Conservation (phyloP, 64 coral and sea anemone genomes). For the Catalaphyllia jardinei region DNA sequence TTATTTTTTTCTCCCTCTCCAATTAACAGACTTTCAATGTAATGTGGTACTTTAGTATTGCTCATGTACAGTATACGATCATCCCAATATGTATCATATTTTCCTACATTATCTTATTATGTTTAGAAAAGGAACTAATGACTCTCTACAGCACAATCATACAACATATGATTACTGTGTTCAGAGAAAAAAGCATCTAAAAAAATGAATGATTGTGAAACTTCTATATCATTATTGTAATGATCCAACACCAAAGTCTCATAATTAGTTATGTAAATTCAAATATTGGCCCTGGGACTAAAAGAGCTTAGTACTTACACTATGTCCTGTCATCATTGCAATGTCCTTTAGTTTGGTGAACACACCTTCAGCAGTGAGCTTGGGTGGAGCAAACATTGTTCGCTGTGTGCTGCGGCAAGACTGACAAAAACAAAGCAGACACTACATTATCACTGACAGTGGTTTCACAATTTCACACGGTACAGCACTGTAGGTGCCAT, state of each 20-base stretch:
- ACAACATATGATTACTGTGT: no score
- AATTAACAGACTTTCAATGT: no score
- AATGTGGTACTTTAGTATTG: no score
- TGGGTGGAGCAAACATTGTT: slow-evolving; percentile 98
- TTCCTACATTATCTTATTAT: no score
- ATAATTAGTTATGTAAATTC: background rate
- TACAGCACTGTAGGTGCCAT: no score
- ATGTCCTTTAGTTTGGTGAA: slow-evolving; percentile 93
- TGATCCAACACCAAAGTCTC: background rate
- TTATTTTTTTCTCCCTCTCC: no score
- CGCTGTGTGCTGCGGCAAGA: slow-evolving; percentile 87
- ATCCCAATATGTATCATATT: no score
- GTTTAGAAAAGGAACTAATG: no score
- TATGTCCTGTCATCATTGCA: slow-evolving; percentile 90
- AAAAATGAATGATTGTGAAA: background rate
- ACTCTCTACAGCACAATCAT: no score
- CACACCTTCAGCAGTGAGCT: slow-evolving; percentile 84
- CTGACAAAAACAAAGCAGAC: slow-evolving; percentile 32
- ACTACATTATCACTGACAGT: background rate
- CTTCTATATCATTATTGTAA: background rate
- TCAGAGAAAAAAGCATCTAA: no score
- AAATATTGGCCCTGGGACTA: background rate
- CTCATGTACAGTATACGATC: no score
- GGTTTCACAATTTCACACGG: background rate
- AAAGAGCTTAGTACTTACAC: slow-evolving; percentile 59